These are phyloP conservation scores for Lophius americanus DNA, from an alignment of 2,797 vertebrate genomes.

Conservation along the genomic window DNA sequence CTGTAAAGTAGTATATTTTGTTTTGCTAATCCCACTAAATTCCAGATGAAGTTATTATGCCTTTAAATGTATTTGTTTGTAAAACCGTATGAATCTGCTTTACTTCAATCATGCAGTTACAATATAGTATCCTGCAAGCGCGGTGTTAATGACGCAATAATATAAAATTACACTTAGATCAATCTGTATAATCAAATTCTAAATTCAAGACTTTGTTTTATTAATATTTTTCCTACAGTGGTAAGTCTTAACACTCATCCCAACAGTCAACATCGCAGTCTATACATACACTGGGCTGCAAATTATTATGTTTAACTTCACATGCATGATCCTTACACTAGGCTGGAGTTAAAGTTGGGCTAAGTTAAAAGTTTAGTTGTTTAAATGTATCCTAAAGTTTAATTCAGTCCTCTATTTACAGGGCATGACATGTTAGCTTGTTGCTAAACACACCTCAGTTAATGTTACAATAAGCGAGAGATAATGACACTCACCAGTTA, in stretches of 20 bases:
- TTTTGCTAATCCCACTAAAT: too few relatives aligned
- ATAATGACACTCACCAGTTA: constrained; percentile 35
- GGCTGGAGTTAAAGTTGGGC: not conserved
- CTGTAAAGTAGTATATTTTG: too few relatives aligned
- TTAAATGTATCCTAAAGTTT: not conserved
- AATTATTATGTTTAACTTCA: not conserved
- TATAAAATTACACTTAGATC: not conserved
- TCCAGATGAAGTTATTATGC: too few relatives aligned
- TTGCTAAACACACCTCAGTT: not conserved
- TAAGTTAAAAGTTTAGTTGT: not conserved
- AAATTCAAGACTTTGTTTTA: not conserved
- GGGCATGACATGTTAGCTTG: constrained; percentile 36
- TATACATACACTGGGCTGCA: too few relatives aligned
- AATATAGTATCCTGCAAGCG: not conserved
- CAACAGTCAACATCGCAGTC: too few relatives aligned
- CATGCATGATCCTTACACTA: not conserved
- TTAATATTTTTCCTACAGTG: not conserved
- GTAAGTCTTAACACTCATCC: not conserved
- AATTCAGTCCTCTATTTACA: not conserved
- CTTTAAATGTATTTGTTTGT: too few relatives aligned
- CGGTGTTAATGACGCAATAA: not conserved
- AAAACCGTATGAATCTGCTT: too few relatives aligned
- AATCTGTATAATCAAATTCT: not conserved
- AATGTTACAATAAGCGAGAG: not conserved
- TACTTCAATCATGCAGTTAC: too few relatives aligned